Evolutionary conservation across 2,797 vertebrate genomes (phyloP), one percentile per base, ranked within the genome.

Genomic region (Malurus leucopterus): DNA sequence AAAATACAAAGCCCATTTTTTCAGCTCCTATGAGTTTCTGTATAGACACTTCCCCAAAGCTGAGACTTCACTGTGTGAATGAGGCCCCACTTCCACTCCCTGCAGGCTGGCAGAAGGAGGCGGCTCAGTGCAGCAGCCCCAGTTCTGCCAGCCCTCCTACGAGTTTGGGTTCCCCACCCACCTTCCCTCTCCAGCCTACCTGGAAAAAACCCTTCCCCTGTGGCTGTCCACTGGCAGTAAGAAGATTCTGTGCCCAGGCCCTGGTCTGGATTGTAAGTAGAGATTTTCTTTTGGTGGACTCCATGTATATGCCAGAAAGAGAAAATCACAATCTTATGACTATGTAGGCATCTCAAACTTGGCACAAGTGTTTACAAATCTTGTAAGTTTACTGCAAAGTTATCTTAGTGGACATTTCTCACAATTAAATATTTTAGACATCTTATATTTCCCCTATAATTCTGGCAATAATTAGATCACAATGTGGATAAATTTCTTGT

Each of bases 401-500:
- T 96, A 94, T 53, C 80, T 88, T 95, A 86, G 74, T 72, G 94
- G 90, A 93, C 82, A 92, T 73, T 91, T 91, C 89, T 97, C 96
- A 96, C 77, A 95, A 92, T 93, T 97, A 97, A 97, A 69, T 95
- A 91, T 90, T 94, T 96, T 80, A 92, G 96, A 97, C 96, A 95
- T 71, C 93, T 95, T 95, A 95, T 68, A 80, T 89, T 96, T 95
- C 90, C 49, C 75, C 89, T 93, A 91, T 95, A 95, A 96, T 96
- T 96, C 91, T 91, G 96, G 84, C 67, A 92, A 93, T 96, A 96
- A 96, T 97, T 97, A 96, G 84, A 95, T 94, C 93, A 95, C 93
- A 95, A 95, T 94, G 76, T 95, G 58, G 93, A 96, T 97, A 97
- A 97, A 97, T 97, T 96, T 96, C 92, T 96, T 97, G 96, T 97